Base-by-base conservation (phyloP, 2,797 vertebrate genomes). In the Arnoldichthys spilopterus region DNA sequence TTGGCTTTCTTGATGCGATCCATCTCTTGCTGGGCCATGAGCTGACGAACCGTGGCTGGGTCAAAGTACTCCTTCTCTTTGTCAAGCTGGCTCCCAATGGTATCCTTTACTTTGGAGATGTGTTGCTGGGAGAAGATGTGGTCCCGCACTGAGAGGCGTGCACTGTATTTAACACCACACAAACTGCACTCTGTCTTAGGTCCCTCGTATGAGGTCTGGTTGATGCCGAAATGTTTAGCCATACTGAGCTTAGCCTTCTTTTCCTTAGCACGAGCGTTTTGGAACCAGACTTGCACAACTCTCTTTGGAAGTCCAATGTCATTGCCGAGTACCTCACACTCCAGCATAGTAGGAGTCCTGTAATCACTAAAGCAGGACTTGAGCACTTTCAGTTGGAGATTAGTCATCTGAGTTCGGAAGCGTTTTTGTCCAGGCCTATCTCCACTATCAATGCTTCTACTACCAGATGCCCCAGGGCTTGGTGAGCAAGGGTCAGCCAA, bases 261-360 rank as follows among this genome's bases (percentile, higher is more conserved):
- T 89, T 99, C 98, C 91, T 99, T 99, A 40, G 98, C 97, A 87
- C 98, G 94, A 77, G 98, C 98, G 91, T 99, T 99, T 93, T 99
- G 98, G 94, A 99, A 99, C 98, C 98, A 99, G 89, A 99, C 98
- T 93, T 99, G 98, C 91, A 99, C 98, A 77, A 99, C 98, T 94
- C 98, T 96, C 94, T 99, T 99, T 95, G 98, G 98, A 94, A 99
- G 96, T 95, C 98, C 98, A 90, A 99, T 98, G 20, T 99, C 98
- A 93, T 98, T 99, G 90, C 98, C 98, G 87, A 99, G 95, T 87
- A 99, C 97, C 92, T 99, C 98, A 90, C 98, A 99, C 93, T 99
- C 98, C 88, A 99, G 91, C 98, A 99, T 99, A 58, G 98, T 99
- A 28, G 98, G 98, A 5, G 98, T 99, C 93, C 98, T 95, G 87